Base-by-base conservation (phyloP, 1,140 invertebrate genomes). In the Drosophila ironensis region DNA sequence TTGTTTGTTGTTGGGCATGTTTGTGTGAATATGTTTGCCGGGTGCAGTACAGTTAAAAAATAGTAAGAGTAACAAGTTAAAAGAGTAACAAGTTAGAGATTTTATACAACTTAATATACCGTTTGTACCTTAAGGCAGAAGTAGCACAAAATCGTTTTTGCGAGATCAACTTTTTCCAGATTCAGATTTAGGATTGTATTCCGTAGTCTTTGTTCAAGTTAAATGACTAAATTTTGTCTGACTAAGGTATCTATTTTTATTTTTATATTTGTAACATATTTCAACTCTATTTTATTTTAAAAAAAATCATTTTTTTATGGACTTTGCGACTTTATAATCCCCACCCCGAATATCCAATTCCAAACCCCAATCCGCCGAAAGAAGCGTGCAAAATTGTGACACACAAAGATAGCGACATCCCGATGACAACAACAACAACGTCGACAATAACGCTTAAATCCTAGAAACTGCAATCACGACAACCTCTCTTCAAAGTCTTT, bases 381-480 rank as follows among this genome's bases (percentile, higher is more conserved):
- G 77, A 82, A 82, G 77, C 77, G 77, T 82, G 77, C 77, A 82
- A 82, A 82, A 76, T 70, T 72, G 77, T 81, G 77, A 82, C 77
- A 82, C 77, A 82, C 77, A 82, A 82, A 82, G 77, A 82, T 82
- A 86, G 71, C 67, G 75, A 63, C 64, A 57, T 72, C 71, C 30
- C 63, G 48, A 60, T 48, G 53, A 67, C 68, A 56, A 70, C 47
- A 48, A 59, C 30, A 19, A 33, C 35, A 56, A 56, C 40, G 16
- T 6, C 33, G 45, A 48, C 52, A 30, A 27, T 47, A 42, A 30
- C 28, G 25, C 24, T 60, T 42, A 17, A 60, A 41, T 27, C 61
- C 38, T 45, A 44, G 20, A 46, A 42, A 57, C 25, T 35, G 38
- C 51, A 46, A 45, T 46, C 67, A 61, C 66, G 51, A 50, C 67